phyloP scores from a whole-genome alignment of 53 echinoderm and acorn worm species.

The Astropecten irregularis region DNA sequence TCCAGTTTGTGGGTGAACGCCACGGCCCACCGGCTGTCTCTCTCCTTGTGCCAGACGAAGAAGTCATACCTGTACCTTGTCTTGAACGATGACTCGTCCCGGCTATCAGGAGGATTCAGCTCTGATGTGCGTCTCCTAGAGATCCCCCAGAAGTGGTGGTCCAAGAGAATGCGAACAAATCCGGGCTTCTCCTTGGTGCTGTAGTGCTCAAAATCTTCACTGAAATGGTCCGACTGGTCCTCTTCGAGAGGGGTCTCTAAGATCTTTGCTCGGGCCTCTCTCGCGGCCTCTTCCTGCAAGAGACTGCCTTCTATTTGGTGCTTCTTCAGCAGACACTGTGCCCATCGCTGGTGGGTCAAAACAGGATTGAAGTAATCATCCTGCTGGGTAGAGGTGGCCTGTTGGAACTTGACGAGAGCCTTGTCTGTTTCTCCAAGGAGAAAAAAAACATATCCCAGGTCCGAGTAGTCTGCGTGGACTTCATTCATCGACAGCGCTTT shows the following conservation, averaged over 20 bases:
- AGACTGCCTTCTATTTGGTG: constrained; percentile 4
- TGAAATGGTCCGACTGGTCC: constrained; percentile 62
- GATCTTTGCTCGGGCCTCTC: constrained; percentile 13
- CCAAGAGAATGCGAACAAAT: constrained; percentile 67
- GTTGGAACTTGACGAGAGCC: constrained; percentile 65
- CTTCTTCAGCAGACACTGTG: constrained; percentile 50
- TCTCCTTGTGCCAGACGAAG: constrained; percentile 62
- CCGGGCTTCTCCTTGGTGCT: constrained; percentile 46
- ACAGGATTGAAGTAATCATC: constrained; percentile 85
- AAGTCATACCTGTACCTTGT: constrained; percentile 57
- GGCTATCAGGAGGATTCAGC: neutral
- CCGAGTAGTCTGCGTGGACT: constrained; percentile 84
- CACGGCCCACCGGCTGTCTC: constrained; percentile 74
- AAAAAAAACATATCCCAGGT: constrained; percentile 72
- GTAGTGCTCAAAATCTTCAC: constrained; percentile 76
- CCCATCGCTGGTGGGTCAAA: constrained; percentile 81
- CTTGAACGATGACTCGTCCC: neutral
- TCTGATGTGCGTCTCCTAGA: constrained; percentile 29
- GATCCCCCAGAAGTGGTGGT: constrained; percentile 68
- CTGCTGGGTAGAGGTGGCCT: constrained; percentile 64
- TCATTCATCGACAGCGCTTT: constrained; percentile 56
- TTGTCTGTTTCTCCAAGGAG: constrained; percentile 40
- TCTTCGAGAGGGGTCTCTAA: constrained; percentile 55
- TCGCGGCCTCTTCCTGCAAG: constrained; percentile 2
- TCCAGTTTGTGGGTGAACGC: constrained; percentile 76